These are phyloP conservation scores for Ailuropoda melanoleuca DNA, from an alignment of 2,113 vertebrate species.

Conservation along the genomic window DNA sequence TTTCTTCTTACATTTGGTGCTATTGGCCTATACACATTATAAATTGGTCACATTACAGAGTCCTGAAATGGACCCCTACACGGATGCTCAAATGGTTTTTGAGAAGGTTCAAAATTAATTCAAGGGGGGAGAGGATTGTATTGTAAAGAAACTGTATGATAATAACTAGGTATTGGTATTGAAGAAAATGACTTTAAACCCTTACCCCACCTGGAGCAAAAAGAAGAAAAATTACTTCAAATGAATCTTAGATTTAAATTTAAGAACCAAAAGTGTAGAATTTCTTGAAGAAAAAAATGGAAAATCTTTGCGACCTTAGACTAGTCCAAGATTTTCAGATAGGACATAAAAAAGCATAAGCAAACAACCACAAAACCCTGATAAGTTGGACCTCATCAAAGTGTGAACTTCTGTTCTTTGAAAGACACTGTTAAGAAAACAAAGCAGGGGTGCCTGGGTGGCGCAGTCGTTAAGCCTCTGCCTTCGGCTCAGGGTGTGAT, in stretches of 20 bases:
- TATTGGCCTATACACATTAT: neutral
- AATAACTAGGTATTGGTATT: neutral
- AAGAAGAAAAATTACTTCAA: neutral
- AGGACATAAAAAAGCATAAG: neutral
- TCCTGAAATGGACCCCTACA: neutral
- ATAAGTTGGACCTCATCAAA: slow-evolving; percentile 7
- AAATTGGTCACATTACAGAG: neutral
- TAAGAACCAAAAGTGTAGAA: neutral
- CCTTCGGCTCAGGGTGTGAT: too few species aligned
- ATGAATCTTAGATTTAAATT: neutral
- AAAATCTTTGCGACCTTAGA: neutral
- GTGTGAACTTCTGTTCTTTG: neutral
- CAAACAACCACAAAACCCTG: neutral
- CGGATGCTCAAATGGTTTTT: neutral
- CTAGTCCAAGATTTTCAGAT: neutral
- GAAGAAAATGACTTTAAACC: neutral
- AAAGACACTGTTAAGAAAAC: neutral
- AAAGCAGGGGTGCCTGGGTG: too few species aligned
- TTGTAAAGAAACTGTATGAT: neutral
- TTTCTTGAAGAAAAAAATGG: neutral
- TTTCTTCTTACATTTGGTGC: neutral
- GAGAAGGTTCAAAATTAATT: neutral
- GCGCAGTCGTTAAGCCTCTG: too few species aligned
- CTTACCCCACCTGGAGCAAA: neutral
- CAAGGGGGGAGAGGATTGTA: neutral